Conservation (phyloP, 2,797 vertebrate genomes). For the Acanthurus lineatus region DNA sequence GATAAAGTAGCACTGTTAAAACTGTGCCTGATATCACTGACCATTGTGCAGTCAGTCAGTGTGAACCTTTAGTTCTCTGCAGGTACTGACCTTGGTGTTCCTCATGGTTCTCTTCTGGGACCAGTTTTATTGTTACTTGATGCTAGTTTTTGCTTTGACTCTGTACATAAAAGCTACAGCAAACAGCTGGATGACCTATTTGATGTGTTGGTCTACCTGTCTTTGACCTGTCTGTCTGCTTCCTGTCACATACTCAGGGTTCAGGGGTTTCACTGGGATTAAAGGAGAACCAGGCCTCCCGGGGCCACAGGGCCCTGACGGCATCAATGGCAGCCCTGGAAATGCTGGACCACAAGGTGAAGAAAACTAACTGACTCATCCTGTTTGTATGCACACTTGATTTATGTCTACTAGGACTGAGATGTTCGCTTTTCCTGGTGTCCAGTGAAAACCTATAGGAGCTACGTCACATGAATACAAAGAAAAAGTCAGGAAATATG, state of each 20-base stretch:
- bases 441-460: neutral
- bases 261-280: conserved; percentile 58
- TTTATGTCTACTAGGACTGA: neutral
- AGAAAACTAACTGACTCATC: neutral
- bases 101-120: neutral
- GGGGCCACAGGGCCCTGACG: conserved; percentile 66
- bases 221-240: neutral
- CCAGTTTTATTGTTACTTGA: neutral
- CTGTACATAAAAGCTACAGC: neutral
- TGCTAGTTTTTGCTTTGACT: neutral
- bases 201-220: too few relatives aligned
- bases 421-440: neutral
- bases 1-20: neutral
- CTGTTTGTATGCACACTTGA: neutral
- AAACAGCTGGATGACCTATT: neutral
- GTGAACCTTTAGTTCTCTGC: neutral
- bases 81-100: neutral
- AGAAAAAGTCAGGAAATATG: neutral
- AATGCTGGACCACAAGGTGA: conserved; percentile 74
- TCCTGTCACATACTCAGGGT: conserved; percentile 62
- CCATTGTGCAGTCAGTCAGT: too few relatives aligned
- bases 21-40: neutral
- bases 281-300: conserved; percentile 71
- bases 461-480: neutral
- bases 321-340: conserved; percentile 72